Evolutionary conservation across 2,113 vertebrate genomes (phyloP).

Genomic region (Syrmaticus mikado): DNA sequence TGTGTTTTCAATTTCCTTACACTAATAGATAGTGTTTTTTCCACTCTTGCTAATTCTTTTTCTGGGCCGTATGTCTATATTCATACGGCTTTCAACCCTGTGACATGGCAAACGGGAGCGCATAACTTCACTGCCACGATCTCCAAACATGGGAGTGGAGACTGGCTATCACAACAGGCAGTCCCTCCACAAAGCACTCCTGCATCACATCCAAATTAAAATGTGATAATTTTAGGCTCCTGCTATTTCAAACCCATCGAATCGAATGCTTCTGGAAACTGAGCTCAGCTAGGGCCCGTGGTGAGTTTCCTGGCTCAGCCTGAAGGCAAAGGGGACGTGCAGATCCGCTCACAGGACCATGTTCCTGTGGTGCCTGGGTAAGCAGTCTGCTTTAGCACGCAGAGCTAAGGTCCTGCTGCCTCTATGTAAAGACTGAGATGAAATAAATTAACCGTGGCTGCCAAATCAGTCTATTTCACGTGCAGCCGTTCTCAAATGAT

Average conservation of each 20-base stretch:
- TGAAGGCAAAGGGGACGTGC: neutral
- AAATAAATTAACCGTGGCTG: neutral
- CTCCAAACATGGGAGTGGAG: accelerated
- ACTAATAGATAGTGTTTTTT: neutral
- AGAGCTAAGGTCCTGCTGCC: neutral
- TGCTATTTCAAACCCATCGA: constrained; percentile 5
- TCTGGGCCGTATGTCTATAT: neutral
- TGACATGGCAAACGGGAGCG: neutral
- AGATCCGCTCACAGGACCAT: neutral
- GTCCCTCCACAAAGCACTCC: neutral
- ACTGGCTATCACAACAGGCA: neutral
- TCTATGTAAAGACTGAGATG: neutral
- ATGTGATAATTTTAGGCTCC: neutral
- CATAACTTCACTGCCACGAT: neutral
- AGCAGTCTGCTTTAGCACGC: neutral
- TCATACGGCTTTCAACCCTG: neutral
- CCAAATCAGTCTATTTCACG: neutral
- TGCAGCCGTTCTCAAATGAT: neutral
- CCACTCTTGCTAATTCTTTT: neutral
- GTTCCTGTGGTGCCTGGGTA: neutral
- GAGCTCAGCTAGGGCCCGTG: accelerated
- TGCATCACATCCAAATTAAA: neutral
- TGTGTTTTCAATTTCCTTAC: neutral
- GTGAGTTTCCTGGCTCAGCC: neutral
- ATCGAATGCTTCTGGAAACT: neutral